Base-by-base conservation (phyloP, 1,140 invertebrate species). In the Diuraphis noxia region DNA sequence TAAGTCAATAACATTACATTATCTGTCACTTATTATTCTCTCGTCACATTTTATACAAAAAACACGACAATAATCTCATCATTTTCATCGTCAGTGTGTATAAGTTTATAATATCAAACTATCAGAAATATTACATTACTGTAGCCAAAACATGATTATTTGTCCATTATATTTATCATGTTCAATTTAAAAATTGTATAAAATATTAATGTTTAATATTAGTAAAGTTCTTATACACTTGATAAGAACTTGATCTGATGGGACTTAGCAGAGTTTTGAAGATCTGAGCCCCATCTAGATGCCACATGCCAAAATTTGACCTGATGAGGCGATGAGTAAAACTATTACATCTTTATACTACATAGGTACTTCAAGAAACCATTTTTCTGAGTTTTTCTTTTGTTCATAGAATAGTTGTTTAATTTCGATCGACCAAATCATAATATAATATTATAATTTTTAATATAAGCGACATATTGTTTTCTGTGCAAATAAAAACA, bases 331-430 rank as follows among this genome's bases (percentile, higher is more conserved):
- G 2, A 72, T n/a, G 13, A 19, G 30, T 21, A 63, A 30, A 30
- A 30, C 4, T 56, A 72, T 72, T 17, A 17, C 34, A 5, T 63
- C 5, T n/a, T 1, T n/a, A 72, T 9, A 30, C 1, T 13, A n/a
- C n/a, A n/a, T n/a, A n/a, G n/a, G n/a, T 72, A 72, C 6, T n/a
- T n/a, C n/a, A 6, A 72, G 10, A 63, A 63, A 17, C 13, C 5
- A n/a, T 1, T n/a, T 72, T 72, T n/a, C 0, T 5, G 30, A 4
- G 0, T n/a, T 72, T n/a, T 72, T n/a, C n/a, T 72, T n/a, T 17
- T n/a, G 0, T 17, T 3, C 30, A n/a, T 17, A n/a, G n/a, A 6
- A n/a, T 17, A 17, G 5, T 6, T n/a, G 13, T n/a, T 19, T n/a
- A n/a, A 72, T n/a, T 72, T 72, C 13, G n/a, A 72, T n/a, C n/a